Base-by-base conservation (phyloP, 1,140 invertebrate species). In the Oncopeltus fasciatus region DNA sequence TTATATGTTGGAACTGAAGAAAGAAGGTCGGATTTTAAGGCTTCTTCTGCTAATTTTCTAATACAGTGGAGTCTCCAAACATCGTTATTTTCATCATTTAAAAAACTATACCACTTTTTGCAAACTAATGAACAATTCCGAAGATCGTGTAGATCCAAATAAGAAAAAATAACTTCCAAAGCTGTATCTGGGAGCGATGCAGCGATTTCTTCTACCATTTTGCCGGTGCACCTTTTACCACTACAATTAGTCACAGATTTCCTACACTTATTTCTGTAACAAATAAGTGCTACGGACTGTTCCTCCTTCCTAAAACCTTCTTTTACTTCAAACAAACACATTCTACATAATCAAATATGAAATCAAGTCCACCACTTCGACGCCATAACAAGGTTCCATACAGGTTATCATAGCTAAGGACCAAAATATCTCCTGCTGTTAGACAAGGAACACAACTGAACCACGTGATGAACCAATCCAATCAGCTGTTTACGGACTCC, bases 81-180 rank as follows among this genome's bases (percentile, higher is more conserved):
- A 65, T 96, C 91, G 73, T 89, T 93, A 73, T 96, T 93, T 76
- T 95, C 92, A 74, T 97, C 89, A 71, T 85, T 88, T 31, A 98
- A 76, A 73, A 91, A 87, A 70, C 80, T 81, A 71, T 92, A 87
- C 94, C 94, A 99, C 65, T 83, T 87, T 76, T 91, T 91, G 77
- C 95, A 98, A 51, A 96, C 93, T 60, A 95, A 76, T 47, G 90
- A 85, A 79, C 92, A 96, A 72, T 86, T 89, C 68, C 83, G 77
- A 53, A 98, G 74, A 70, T 96, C 92, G 68, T 83, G 82, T 44
- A 97, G 76, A 68, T 87, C 83, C 70, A 98, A 76, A 78, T 92
- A 95, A 18, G 92, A 92, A 78, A 98, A 97, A 73, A 98, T 87
- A 67, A 86, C 82, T 79, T 96, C 94, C 70, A 97, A 81, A 71